Conservation (phyloP, 2,888 invertebrate genomes). For the Nomada ruficornis region DNA sequence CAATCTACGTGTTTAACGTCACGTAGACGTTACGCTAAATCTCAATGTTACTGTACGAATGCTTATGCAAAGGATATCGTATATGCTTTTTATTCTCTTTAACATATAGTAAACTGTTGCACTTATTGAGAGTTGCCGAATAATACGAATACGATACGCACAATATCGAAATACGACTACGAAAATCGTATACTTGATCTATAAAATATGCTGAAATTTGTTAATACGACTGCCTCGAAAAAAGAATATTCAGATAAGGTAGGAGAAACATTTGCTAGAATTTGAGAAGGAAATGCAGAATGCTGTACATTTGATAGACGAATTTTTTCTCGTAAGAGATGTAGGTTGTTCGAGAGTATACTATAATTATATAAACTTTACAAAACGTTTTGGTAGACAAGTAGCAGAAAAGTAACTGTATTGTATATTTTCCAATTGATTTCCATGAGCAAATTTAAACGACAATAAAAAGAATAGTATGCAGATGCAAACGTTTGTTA, state of each 20-base stretch:
- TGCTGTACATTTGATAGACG: slow-evolving; percentile 12
- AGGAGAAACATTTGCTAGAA: neutral
- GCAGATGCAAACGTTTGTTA: neutral
- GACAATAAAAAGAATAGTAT: neutral
- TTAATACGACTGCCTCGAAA: neutral
- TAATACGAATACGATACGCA: neutral
- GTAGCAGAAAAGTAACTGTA: neutral
- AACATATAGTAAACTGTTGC: neutral
- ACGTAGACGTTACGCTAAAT: slow-evolving; percentile 3
- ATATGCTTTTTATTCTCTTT: neutral
- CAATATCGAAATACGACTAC: neutral
- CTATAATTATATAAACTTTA: too few species aligned
- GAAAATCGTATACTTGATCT: neutral
- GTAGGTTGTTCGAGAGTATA: too few species aligned
- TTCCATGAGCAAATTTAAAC: neutral
- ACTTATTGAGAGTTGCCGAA: neutral
- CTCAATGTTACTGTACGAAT: slow-evolving; percentile 12
- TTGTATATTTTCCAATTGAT: neutral
- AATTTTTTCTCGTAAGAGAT: slow-evolving; percentile 3
- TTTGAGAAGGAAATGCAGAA: slow-evolving; percentile 12
- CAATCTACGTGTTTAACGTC: slow-evolving; percentile 12
- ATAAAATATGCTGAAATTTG: neutral
- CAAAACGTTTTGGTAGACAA: too few species aligned
- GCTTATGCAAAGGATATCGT: slow-evolving; percentile 3
- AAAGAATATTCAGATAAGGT: neutral